These are phyloP conservation scores for Leptothorax acervorum DNA, from an alignment of 2,888 invertebrate genomes.

Conservation along the genomic window DNA sequence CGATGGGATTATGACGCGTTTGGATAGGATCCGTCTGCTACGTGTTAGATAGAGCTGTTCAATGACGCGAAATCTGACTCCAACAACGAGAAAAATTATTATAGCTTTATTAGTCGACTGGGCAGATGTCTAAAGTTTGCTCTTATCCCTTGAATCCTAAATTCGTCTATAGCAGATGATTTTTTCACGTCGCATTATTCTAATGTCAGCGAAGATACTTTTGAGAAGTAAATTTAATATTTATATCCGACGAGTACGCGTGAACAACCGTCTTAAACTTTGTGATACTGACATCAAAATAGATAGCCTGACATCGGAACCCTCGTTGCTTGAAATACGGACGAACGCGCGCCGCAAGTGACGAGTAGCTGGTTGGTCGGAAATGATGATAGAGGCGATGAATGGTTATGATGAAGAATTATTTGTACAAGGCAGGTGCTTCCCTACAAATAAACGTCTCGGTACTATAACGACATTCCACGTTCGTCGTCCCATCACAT, in stretches of 20 bases:
- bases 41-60: slow-evolving; percentile 53
- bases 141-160: background rate
- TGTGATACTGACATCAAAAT: slow-evolving; percentile 47
- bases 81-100: slow-evolving; percentile 28
- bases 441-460: slow-evolving; percentile 52
- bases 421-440: slow-evolving; percentile 79
- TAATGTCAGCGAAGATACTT: background rate
- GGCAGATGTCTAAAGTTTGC: background rate
- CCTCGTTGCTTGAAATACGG: slow-evolving; percentile 50
- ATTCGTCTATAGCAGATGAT: background rate
- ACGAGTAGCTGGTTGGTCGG: slow-evolving; percentile 50
- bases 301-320: slow-evolving; percentile 51
- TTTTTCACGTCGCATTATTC: background rate
- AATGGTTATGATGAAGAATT: slow-evolving; percentile 77
- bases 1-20: slow-evolving; percentile 76
- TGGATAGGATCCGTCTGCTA: slow-evolving; percentile 64
- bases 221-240: background rate
- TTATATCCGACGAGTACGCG: background rate
- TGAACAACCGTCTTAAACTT: background rate
- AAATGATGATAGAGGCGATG: slow-evolving; percentile 64
- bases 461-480: slow-evolving; percentile 52
- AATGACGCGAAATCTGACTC: slow-evolving; percentile 52
- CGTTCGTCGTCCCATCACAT: slow-evolving; percentile 67
- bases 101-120: slow-evolving; percentile 10
- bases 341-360: slow-evolving; percentile 45